Conservation (phyloP, 2,797 vertebrate species). For the Sorex maritimensis region DNA sequence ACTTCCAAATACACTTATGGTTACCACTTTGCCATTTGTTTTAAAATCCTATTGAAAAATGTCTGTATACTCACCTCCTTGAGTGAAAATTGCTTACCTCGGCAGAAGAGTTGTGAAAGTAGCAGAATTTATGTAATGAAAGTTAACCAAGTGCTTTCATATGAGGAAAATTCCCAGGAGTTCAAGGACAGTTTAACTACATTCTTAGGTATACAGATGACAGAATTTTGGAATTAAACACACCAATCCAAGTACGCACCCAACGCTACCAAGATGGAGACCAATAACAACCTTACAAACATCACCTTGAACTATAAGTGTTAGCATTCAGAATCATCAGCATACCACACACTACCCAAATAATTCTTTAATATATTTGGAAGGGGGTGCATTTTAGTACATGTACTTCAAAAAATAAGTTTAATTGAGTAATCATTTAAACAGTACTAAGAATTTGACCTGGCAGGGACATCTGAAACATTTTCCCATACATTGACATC, state of each 20-base stretch:
- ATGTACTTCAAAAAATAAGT: not conserved
- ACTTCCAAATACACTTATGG: not conserved
- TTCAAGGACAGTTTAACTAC: not conserved
- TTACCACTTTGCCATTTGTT: slow-evolving; percentile 13
- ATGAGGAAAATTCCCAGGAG: not conserved
- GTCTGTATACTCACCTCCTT: slow-evolving; percentile 66
- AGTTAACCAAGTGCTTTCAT: not conserved
- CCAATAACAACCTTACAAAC: not conserved
- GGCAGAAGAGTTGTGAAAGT: not conserved
- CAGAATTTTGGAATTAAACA: not conserved
- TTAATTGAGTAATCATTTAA: too few relatives aligned
- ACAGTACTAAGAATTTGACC: too few relatives aligned
- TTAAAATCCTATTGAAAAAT: not conserved
- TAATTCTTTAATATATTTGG: not conserved
- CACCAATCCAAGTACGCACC: too few relatives aligned
- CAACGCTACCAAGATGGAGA: too few relatives aligned
- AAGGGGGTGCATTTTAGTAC: not conserved
- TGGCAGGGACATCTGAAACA: too few relatives aligned
- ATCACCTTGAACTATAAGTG: not conserved
- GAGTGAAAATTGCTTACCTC: slow-evolving; percentile 27
- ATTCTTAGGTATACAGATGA: not conserved
- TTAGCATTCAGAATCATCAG: slow-evolving; percentile 8
- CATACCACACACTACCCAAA: not conserved
- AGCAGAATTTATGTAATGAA: not conserved
- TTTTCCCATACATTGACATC: not conserved